Evolutionary conservation across 2,888 invertebrate species (phyloP).

Genomic region (Spatulosminthurus flaviceps): DNA sequence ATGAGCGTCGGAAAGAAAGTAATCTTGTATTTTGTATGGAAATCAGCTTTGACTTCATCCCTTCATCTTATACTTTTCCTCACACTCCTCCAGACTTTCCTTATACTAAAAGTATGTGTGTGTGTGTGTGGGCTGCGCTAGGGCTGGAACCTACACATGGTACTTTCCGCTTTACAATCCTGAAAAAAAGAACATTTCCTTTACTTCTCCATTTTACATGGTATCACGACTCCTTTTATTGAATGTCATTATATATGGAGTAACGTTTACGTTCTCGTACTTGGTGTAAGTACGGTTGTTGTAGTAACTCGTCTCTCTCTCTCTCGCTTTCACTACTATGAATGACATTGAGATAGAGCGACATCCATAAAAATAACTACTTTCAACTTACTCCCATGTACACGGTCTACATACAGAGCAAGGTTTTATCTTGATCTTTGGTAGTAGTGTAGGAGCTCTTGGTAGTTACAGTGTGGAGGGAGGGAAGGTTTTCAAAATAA

Average conservation of each 20-base stretch:
- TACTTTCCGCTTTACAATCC: conserved; percentile 34
- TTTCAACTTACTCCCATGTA: too few species aligned
- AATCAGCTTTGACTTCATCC: conserved; percentile 30
- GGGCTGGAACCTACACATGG: neutral
- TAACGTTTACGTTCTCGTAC: neutral
- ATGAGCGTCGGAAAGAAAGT: conserved; percentile 24
- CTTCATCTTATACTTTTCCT: neutral
- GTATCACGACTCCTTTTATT: conserved; percentile 37
- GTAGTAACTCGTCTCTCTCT: neutral
- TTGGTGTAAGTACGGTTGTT: neutral
- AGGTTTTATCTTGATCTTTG: too few species aligned
- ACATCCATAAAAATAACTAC: neutral
- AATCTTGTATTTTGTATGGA: conserved; percentile 42
- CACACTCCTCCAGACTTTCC: too few species aligned
- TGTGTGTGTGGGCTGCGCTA: too few species aligned
- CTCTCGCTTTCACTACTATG: too few species aligned
- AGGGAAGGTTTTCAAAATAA: too few species aligned
- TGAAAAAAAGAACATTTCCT: conserved; percentile 33
- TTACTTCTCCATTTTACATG: conserved; percentile 24
- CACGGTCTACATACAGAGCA: too few species aligned
- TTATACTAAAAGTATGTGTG: too few species aligned
- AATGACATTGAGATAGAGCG: conserved; percentile 9
- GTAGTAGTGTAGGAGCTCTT: too few species aligned
- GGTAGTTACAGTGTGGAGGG: too few species aligned
- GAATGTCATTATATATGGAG: conserved; percentile 32